A percentile compares a stretch with the other conserved stretches of the same genome.
These are phyloP conservation scores for Synergus gifuensis DNA, from an alignment of 2,888 invertebrate species.

Conservation along the genomic window DNA sequence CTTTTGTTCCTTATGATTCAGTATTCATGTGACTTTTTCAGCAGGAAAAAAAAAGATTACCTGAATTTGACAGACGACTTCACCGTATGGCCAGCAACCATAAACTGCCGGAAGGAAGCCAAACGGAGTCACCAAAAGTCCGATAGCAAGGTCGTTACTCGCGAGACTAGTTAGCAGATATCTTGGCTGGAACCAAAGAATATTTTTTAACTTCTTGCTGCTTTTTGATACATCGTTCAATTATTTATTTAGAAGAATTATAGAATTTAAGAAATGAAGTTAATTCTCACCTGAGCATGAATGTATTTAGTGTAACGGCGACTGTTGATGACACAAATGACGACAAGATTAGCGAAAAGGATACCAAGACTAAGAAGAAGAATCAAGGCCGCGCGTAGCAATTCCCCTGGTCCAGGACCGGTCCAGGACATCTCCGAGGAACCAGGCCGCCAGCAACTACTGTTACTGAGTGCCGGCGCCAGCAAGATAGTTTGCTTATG, in stretches of 20 bases:
- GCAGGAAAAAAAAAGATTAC: slow-evolving; percentile 77
- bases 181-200: slow-evolving; percentile 83
- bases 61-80: slow-evolving; percentile 94
- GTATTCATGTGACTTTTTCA: slow-evolving; percentile 10
- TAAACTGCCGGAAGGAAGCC: slow-evolving; percentile 90
- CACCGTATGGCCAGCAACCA: slow-evolving; percentile 94
- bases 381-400: slow-evolving; percentile 88
- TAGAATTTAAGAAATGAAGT: neutral
- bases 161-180: slow-evolving; percentile 92
- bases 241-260: no score
- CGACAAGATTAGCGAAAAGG: slow-evolving; percentile 87
- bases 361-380: slow-evolving; percentile 88
- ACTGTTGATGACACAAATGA: slow-evolving; percentile 91
- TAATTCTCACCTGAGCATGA: slow-evolving; percentile 87
- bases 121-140: slow-evolving; percentile 91
- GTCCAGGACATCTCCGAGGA: slow-evolving; percentile 78
- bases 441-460: slow-evolving; percentile 86
- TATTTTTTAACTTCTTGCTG: neutral
- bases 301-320: slow-evolving; percentile 91
- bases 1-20: neutral
- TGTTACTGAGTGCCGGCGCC: slow-evolving; percentile 90
- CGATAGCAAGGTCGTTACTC: slow-evolving; percentile 92
- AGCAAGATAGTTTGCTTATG: slow-evolving; percentile 86
- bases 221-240: neutral
- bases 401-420: slow-evolving; percentile 85